Evolutionary conservation across 2,113 vertebrate species (phyloP).

Genomic region (Atlantisia rogersi): DNA sequence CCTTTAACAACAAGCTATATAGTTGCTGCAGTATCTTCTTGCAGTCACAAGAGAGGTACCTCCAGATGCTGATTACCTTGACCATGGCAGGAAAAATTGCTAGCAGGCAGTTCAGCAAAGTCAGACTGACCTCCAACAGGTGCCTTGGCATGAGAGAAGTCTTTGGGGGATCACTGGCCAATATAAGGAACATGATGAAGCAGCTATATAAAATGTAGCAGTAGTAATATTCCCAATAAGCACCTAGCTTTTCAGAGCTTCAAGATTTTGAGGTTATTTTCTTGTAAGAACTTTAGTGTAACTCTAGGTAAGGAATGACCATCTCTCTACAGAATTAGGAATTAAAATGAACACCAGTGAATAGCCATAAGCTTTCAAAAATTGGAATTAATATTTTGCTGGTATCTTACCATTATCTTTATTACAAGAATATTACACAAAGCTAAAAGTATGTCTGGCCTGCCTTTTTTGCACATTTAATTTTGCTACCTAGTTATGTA

Average conservation of each 20-base stretch:
- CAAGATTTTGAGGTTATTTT: slow-evolving; percentile 22
- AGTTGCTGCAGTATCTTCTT: neutral
- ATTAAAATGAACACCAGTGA: neutral
- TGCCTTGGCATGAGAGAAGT: neutral
- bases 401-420: neutral
- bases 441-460: neutral
- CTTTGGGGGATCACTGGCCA: slow-evolving; percentile 22
- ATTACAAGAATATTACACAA: neutral
- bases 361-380: neutral
- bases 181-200: slow-evolving; percentile 20
- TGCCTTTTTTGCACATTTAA: neutral
- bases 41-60: neutral
- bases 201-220: neutral
- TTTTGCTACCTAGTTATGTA: neutral
- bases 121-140: neutral
- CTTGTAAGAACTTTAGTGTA: neutral
- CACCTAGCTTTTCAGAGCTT: neutral
- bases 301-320: neutral
- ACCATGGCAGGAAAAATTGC: slow-evolving; percentile 35
- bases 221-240: neutral
- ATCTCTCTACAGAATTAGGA: neutral
- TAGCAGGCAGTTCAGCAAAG: slow-evolving; percentile 7
- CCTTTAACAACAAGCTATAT: neutral
- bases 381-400: neutral
- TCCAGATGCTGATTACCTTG: slow-evolving; percentile 2